Evolutionary conservation across 1,140 invertebrate genomes (phyloP).

Genomic region (Solenopsis invicta): DNA sequence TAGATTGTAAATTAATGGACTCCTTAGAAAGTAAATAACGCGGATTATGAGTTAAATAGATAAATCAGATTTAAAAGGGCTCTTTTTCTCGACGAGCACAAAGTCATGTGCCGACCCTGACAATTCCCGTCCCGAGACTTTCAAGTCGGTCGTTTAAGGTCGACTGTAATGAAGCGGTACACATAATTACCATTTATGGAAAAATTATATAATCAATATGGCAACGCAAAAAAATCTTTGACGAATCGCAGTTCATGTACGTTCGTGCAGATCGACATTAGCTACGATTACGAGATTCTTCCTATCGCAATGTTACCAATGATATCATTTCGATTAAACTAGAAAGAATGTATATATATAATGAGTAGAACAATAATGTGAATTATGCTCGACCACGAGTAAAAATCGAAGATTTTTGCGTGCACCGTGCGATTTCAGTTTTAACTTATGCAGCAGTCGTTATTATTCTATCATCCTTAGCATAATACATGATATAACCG

Average conservation of each 20-base stretch:
- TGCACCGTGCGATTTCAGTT: neutral
- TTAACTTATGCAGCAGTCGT: neutral
- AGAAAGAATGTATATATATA: neutral
- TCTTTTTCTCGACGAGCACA: neutral
- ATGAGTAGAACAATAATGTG: neutral
- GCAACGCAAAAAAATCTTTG: neutral
- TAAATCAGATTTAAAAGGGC: neutral
- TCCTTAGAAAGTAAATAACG: neutral
- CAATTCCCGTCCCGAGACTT: neutral
- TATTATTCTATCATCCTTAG: neutral
- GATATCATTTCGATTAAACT: conserved; percentile 7
- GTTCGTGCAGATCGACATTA: conserved; percentile 5
- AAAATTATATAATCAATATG: conserved; percentile 21
- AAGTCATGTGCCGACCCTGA: neutral
- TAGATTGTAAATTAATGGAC: neutral
- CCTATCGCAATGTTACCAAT: neutral
- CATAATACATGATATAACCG: neutral
- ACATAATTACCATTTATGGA: conserved; percentile 23
- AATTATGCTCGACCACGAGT: neutral
- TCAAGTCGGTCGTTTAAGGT: neutral
- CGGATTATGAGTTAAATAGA: neutral
- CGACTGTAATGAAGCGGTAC: neutral
- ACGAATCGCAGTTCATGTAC: neutral
- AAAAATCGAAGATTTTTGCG: neutral
- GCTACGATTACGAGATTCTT: neutral